Base-by-base conservation (phyloP, 2,113 vertebrate species). In the Elephas maximus region DNA sequence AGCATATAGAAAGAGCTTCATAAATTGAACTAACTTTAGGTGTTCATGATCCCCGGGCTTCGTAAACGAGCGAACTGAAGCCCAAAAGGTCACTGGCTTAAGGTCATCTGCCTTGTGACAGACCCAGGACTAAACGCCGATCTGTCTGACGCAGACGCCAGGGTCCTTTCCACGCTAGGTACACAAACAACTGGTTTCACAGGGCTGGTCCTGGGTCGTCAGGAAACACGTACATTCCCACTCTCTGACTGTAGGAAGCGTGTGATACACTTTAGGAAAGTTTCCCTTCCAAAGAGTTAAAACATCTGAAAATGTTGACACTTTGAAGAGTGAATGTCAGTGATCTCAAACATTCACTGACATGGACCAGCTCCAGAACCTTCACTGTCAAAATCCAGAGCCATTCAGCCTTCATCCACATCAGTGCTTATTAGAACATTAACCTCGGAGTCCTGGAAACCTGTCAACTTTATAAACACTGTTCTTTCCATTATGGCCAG, bases 401-500 rank as follows among this genome's bases (percentile, higher is more conserved):
- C 23, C 92, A 23, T 65, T 23, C 33, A 1, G 23, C 23, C 41
- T 67, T 33, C 8, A 8, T 67, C 24, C 21, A 6, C 33, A 30
- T 73, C 26, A 37, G 90, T 53, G 71, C 37, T 93, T 82, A 53
- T 65, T 87, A 74, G 73, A 88, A 93, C 87, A 81, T n/a, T 90
- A 53, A 82, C 44, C 83, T 90, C 18, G 8, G 81, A 86, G 77
- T 44, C 73, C 85, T 95, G 97, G 95, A 96, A 81, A 6, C 20
- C 2, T 14, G 76, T 84, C 96, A 85, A 2, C 37, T 90, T 79
- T 28, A 45, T 33, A 88, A 95, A 76, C 63, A 15, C 60, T n/a
- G 18, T 30, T 88, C 87, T 81, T 82, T 63, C 51, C 60, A 2
- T 23, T 45, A 41, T 73, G 71, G 92, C 76, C 17, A 63, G 67